Percentiles rank a stretch among this genome's conserved stretches.
These are phyloP conservation scores for Pachliopta kotzebuea DNA, from an alignment of 2,888 invertebrate genomes.

Conservation along the genomic window DNA sequence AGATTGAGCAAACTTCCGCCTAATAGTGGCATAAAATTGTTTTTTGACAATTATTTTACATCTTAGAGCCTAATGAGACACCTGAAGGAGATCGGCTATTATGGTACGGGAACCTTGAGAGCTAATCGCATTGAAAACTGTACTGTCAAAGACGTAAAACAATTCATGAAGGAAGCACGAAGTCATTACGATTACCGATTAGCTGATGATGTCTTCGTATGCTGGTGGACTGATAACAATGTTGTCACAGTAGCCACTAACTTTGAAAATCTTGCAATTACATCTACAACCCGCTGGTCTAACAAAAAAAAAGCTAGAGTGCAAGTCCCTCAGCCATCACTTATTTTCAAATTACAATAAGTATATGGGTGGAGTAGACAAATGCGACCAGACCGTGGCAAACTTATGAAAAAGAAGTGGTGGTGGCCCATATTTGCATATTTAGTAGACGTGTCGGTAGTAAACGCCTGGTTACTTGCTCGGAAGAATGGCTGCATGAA, in stretches of 20 bases:
- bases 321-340: slow-evolving; percentile 27
- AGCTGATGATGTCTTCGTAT: slow-evolving; percentile 30
- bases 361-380: slow-evolving; percentile 30
- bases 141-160: slow-evolving; percentile 31
- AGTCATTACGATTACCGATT: slow-evolving; percentile 29
- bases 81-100: slow-evolving; percentile 28
- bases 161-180: slow-evolving; percentile 29
- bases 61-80: slow-evolving; percentile 30
- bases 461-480: slow-evolving; percentile 23
- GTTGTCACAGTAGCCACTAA: slow-evolving; percentile 31
- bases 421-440: slow-evolving; percentile 26
- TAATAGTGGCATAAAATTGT: slow-evolving; percentile 32
- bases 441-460: slow-evolving; percentile 28
- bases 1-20: slow-evolving; percentile 15
- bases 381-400: slow-evolving; percentile 27
- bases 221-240: slow-evolving; percentile 30
- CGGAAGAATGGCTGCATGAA: slow-evolving; percentile 4
- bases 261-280: slow-evolving; percentile 22
- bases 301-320: slow-evolving; percentile 25
- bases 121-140: slow-evolving; percentile 31
- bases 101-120: slow-evolving; percentile 28
- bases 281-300: slow-evolving; percentile 21
- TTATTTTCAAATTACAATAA: slow-evolving; percentile 31
- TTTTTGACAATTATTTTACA: slow-evolving; percentile 31
- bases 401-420: slow-evolving; percentile 27